Evolutionary conservation across 2,113 vertebrate genomes (phyloP).

Genomic region (Hydropotes inermis): DNA sequence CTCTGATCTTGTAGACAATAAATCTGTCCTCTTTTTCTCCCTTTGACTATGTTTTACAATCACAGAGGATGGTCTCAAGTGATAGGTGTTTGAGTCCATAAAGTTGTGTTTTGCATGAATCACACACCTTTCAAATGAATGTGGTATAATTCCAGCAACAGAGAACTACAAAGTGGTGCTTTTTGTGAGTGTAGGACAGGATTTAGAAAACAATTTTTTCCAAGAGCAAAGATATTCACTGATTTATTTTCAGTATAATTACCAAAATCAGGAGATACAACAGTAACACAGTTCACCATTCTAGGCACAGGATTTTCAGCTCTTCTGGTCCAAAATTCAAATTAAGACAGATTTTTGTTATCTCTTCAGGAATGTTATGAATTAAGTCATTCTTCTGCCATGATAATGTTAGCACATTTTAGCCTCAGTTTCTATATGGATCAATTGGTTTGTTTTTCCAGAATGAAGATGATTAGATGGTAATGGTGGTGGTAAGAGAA

Average conservation of each 20-base stretch:
- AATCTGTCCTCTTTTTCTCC: background rate
- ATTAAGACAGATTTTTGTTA: conserved; percentile 7
- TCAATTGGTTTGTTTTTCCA: background rate
- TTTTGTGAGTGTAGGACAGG: background rate
- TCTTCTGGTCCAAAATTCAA: background rate
- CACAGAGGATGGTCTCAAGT: background rate
- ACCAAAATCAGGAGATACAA: background rate
- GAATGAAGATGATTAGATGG: background rate
- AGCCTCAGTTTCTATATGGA: background rate
- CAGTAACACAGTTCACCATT: background rate
- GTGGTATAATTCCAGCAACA: background rate
- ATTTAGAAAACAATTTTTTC: background rate
- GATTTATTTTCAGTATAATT: background rate
- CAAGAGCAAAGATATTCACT: background rate
- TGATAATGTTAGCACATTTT: background rate
- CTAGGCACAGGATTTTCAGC: background rate
- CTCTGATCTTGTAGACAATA: background rate
- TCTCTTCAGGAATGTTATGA: background rate
- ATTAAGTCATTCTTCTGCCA: background rate
- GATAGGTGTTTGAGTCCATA: background rate
- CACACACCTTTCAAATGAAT: background rate
- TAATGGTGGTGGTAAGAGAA: background rate
- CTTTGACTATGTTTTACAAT: background rate
- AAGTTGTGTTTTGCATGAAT: conserved; percentile 7
- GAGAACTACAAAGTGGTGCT: background rate